Conservation (phyloP, 2,113 vertebrate species). For the Phalacrocorax pelagicus region DNA sequence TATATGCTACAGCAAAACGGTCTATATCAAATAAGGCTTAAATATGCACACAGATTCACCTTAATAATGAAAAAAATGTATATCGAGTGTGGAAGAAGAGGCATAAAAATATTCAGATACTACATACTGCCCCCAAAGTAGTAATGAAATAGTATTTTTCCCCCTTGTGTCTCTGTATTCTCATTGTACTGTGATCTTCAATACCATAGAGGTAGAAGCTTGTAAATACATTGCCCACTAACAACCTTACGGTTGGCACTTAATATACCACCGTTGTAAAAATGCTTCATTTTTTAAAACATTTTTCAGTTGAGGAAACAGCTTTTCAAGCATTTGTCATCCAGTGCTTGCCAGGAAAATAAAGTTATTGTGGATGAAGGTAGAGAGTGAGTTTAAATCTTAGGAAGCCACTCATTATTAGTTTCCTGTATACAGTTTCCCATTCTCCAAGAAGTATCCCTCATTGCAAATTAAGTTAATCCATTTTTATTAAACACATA, state of each 20-base stretch:
- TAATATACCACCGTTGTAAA: neutral
- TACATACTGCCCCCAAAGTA: neutral
- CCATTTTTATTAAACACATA: neutral
- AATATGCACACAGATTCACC: neutral
- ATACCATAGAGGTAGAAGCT: neutral
- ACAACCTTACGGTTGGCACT: neutral
- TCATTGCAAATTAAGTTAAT: neutral
- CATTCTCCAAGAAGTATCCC: neutral
- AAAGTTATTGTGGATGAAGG: neutral
- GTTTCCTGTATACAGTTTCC: neutral
- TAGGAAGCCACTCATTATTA: neutral
- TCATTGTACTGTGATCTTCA: neutral
- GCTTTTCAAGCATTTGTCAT: neutral
- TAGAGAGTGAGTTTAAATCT: neutral
- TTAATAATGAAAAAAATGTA: neutral
- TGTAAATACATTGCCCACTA: neutral
- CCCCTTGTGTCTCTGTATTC: accelerated
- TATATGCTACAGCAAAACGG: accelerated
- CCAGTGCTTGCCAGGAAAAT: neutral
- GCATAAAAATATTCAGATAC: neutral
- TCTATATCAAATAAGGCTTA: neutral
- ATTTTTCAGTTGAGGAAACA: neutral
- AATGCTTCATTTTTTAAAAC: neutral
- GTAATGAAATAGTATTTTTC: neutral
- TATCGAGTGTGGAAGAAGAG: neutral